These are phyloP conservation scores for Oreochromis spilurus DNA, from an alignment of 2,113 vertebrate genomes.

Conservation along the genomic window DNA sequence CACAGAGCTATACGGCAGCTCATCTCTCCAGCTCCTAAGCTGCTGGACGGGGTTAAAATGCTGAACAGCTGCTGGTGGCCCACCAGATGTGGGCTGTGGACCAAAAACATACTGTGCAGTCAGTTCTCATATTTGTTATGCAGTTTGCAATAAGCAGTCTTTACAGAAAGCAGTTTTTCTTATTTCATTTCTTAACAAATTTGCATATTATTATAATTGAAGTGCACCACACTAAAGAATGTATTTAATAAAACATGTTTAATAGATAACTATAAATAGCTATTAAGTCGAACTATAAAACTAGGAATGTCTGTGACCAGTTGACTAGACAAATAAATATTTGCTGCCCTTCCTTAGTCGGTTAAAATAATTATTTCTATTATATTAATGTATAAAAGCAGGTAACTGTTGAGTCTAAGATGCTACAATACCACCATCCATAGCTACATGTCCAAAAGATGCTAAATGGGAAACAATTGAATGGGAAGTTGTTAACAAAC, in stretches of 20 bases:
- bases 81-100: conserved; percentile 46
- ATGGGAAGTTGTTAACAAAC: not conserved
- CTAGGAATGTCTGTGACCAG: not conserved
- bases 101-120: conserved; percentile 21
- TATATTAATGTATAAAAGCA: not conserved
- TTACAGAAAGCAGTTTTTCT: not conserved
- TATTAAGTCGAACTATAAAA: not conserved
- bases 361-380: not conserved
- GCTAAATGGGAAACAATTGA: not conserved
- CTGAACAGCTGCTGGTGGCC: conserved; percentile 45
- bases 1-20: conserved; percentile 26
- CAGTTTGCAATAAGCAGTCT: not conserved
- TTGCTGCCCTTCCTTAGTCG: not conserved
- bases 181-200: not conserved
- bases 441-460: not conserved
- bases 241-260: not conserved
- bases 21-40: conserved; percentile 49
- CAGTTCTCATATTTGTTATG: not conserved
- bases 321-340: not conserved
- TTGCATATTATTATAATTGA: not conserved
- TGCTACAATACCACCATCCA: not conserved
- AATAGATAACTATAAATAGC: not conserved
- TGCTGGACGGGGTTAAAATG: conserved; percentile 40
- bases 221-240: not conserved
- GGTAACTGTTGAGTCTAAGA: not conserved